Evolutionary conservation across 2,888 invertebrate genomes (phyloP), one percentile per base, ranked within the genome.

Genomic region (Spodoptera exigua): DNA sequence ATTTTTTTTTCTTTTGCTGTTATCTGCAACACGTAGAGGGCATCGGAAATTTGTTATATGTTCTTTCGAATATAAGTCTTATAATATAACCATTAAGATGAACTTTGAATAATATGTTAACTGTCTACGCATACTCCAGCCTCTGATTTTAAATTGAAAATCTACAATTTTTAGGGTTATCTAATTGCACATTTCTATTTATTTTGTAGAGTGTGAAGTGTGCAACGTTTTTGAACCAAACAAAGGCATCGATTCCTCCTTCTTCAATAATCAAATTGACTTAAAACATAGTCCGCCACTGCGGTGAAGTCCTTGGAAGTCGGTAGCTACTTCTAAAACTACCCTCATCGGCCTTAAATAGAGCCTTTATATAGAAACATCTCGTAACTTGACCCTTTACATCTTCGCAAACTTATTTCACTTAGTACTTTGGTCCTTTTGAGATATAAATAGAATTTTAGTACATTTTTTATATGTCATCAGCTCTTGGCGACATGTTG

Each of bases 381-480:
- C 35, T 53, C 16, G 49, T 39, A 47, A 55, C 41, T 49, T 18
- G 18, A 69, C 55, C 63, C 39, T 66, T 61, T 12, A 37, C 16
- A 16, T 32, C 41, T 35, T 27, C 16, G 18, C 11, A 13, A 65
- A 51, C 44, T 74, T 74, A 51, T 63, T 49, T 45, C 14, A 40
- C 35, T 62, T 34, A 7, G 18, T 52, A 5, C 14, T 45, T 45
- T 63, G 14, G 27, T 47, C 18, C 44, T 41, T 58, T 45, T 11
- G 45, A 48, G 51, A 52, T 70, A 58, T 48, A 68, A 62, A 70
- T 63, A 52, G 45, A 17, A 35, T 1, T 3, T 14, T 1, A 18
- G 18, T 21, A 46, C 34, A 21, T 7, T 40, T 18, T 58, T 36
- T 27, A 45, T 57, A 54, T 65, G 53, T 58, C 53, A 51, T 34